phyloP scores from a whole-genome alignment of 2,888 invertebrate species.

The Ennomos quercinarius region DNA sequence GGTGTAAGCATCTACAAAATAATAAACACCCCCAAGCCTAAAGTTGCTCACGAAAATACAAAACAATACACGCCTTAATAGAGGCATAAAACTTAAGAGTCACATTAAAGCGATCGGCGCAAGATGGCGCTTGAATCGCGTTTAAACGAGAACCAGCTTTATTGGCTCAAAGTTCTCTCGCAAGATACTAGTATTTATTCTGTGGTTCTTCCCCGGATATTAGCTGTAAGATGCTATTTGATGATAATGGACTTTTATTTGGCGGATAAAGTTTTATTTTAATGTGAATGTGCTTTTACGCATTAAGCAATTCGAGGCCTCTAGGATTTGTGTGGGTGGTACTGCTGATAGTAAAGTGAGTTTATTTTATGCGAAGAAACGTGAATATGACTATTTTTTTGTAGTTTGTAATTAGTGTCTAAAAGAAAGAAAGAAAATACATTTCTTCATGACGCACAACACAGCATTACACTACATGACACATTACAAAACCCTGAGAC shows the following conservation, averaged over 20 bases:
- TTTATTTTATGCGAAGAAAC: conserved; percentile 22
- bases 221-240: conserved; percentile 17
- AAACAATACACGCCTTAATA: conserved; percentile 21
- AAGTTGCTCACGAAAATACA: conserved; percentile 12
- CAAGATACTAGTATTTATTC: too few species aligned
- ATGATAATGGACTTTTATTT: conserved; percentile 29
- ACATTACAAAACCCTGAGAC: too few species aligned
- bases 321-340: conserved; percentile 13
- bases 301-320: conserved; percentile 2
- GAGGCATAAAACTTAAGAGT: conserved; percentile 25
- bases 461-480: too few species aligned
- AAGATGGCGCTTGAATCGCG: conserved; percentile 11
- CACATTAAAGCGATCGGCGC: conserved; percentile 14
- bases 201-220: not conserved
- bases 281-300: conserved; percentile 10
- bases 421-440: too few species aligned
- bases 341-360: conserved; percentile 21
- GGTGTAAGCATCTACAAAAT: not conserved
- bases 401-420: too few species aligned
- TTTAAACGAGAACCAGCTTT: conserved; percentile 7
- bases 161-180: conserved; percentile 4
- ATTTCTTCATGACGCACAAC: too few species aligned
- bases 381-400: conserved; percentile 3
- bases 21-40: conserved; percentile 11
- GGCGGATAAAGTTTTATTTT: conserved; percentile 13